Conservation (phyloP, 2,797 vertebrate species). For the Cuniculus paca region DNA sequence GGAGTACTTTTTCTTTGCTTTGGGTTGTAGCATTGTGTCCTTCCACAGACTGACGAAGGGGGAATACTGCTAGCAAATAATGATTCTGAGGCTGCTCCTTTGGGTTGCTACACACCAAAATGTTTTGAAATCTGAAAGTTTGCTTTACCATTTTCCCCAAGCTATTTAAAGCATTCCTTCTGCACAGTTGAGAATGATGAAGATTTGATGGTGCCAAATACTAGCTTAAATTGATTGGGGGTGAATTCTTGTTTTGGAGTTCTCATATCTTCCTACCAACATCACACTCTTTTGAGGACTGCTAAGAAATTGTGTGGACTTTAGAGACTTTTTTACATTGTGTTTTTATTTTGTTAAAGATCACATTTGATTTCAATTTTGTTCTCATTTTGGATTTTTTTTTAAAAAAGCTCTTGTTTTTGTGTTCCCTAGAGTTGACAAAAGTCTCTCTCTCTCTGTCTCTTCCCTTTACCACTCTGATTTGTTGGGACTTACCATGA, state of each 20-base stretch:
- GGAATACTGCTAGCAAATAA: not conserved
- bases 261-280: not conserved
- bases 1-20: not conserved
- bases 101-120: slow-evolving; percentile 69
- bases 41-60: not conserved
- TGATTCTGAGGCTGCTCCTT: slow-evolving; percentile 56
- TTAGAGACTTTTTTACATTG: slow-evolving; percentile 12
- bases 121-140: slow-evolving; percentile 79
- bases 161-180: slow-evolving; percentile 83
- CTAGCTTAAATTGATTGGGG: slow-evolving; percentile 56
- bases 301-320: slow-evolving; percentile 47
- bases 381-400: slow-evolving; percentile 57
- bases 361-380: slow-evolving; percentile 8
- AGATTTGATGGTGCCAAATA: slow-evolving; percentile 68
- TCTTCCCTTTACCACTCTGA: not conserved
- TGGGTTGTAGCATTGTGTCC: not conserved
- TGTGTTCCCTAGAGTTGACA: not conserved
- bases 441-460: not conserved
- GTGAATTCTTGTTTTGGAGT: slow-evolving; percentile 54
- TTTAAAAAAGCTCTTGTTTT: not conserved
- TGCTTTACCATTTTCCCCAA: slow-evolving; percentile 76
- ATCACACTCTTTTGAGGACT: slow-evolving; percentile 70
- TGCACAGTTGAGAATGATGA: slow-evolving; percentile 72
- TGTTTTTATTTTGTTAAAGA: slow-evolving; percentile 65
- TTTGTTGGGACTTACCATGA: not conserved